Evolutionary conservation across 2,113 vertebrate genomes (phyloP), one percentile per base, ranked within the genome.

Genomic region (Caranx melampygus): DNA sequence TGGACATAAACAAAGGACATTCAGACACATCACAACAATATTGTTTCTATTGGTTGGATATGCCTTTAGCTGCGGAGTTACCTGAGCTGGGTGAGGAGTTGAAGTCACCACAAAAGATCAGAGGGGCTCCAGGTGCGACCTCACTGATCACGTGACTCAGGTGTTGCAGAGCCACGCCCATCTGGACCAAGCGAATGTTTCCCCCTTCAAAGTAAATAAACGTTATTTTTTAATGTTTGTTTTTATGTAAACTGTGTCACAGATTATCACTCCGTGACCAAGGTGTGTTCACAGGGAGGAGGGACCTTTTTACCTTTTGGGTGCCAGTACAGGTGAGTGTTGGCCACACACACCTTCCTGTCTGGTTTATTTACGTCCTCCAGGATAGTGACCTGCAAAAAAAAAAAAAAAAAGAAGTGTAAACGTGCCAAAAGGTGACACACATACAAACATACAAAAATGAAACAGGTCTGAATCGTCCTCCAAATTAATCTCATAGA

Each of bases 311-410:
- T 95, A 99, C 98, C 98, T 96, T 97, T 97, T 6, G 98, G 98
- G 72, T 98, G 97, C 96, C 96, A 99, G 92, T 97, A 99, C 2
- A 99, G 94, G 87, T 99, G 98, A 11, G 97, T 99, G 87, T 99
- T 99, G 54, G 96, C 97, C 79, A 99, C 95, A 87, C 97, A 97
- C 20, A 99, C 88, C 82, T 94, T 96, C 94, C 93, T 96, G 68
- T 94, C 95, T 10, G 95, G 86, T 79, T 96, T 94, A 11, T 57
- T 87, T 75, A 94, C 83, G 78, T 95, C 97, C 89, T 98, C 96
- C 49, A 99, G 93, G 79, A 99, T 85, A 3, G 91, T 96, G 83
- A 97, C 96, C 98, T 99, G 75, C 61, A 59, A 35, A 73, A 57
- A 33, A 35, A n/a, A n/a, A n/a, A n/a, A n/a, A 64, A 2, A 0